Evolutionary conservation across 1,140 invertebrate genomes (phyloP), one percentile per base, ranked within the genome.

Genomic region (Diuraphis noxia): DNA sequence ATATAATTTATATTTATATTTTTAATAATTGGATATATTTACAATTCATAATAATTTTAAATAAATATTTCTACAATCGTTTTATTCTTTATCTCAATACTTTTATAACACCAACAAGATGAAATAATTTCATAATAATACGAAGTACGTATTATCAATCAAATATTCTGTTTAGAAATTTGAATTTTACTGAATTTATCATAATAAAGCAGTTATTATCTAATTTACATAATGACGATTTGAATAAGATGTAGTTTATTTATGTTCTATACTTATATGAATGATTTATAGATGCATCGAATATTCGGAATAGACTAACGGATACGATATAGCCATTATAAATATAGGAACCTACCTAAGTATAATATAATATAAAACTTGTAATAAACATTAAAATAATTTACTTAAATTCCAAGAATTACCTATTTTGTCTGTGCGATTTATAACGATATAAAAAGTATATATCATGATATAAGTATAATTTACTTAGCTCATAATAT

Each of bases 221-320:
- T 72, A 72, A 72, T 72, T 72, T 72, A n/a, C 56, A 72, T 72
- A 72, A 72, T n/a, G 30, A 72, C 30, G 13, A 72, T 72, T n/a
- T n/a, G 56, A n/a, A 72, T n/a, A 72, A 72, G 56, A 72, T 72
- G 56, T 72, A 72, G 56, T 72, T 72, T 72, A 72, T 72, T 72
- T 72, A 72, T 72, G 13, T 30, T 72, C 56, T 63, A 17, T 72
- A n/a, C n/a, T 72, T 72, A n/a, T n/a, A 72, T 13, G 17, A 72
- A 72, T 72, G 56, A 72, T 72, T 72, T 72, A 72, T n/a, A 13
- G 30, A n/a, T 72, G 13, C n/a, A n/a, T 72, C 56, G 56, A 72
- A 72, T 72, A 72, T 72, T 72, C 30, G 13, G 56, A 72, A 72
- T 72, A 72, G 56, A 72, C 56, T 6, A 21, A 17, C 10, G 56